Base-by-base conservation (phyloP, 2,888 invertebrate genomes). In the Drosophila aldrichi region DNA sequence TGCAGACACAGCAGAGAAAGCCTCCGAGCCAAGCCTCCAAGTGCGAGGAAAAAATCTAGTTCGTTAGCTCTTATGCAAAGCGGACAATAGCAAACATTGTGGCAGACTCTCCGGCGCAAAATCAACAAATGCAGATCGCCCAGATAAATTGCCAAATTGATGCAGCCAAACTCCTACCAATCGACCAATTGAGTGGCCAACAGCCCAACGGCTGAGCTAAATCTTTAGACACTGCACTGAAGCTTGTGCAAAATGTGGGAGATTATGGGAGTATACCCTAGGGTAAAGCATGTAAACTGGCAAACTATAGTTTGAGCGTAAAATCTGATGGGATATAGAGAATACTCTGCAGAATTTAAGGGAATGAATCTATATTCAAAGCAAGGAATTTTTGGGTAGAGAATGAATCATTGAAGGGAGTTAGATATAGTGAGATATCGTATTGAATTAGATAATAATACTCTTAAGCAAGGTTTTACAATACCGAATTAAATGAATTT, bases 91-190 rank as follows among this genome's bases (percentile, higher is more conserved):
- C 73, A 82, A 71, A 84, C 82, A 81, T 70, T 73, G 74, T 63
- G 71, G 76, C 67, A 34, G 66, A 80, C 64, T 73, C 78, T 61
- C 61, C 68, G 73, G 74, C 72, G 66, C 72, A 84, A 76, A 88
- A 74, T 88, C 83, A 86, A 88, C 88, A 86, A 72, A 83, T 85
- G 81, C 81, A 81, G 83, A 81, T 86, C 78, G 83, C 74, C 77
- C 85, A 77, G 78, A 88, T 86, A 88, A 86, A 86, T 88, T 88
- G 81, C 73, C 75, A 81, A 88, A 82, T 82, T 79, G 81, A 74
- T 79, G 74, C 79, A 74, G 72, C 72, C 49, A 25, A 58, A 57
- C 52, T 51, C n/a, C 48, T 38, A 32, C 58, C 59, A 55, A 61
- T 74, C 36, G 67, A 43, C 68, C 59, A 55, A 61, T 74, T 32